Evolutionary conservation across 2,113 vertebrate genomes (phyloP).

Genomic region (Mesembrinibis cayennensis): DNA sequence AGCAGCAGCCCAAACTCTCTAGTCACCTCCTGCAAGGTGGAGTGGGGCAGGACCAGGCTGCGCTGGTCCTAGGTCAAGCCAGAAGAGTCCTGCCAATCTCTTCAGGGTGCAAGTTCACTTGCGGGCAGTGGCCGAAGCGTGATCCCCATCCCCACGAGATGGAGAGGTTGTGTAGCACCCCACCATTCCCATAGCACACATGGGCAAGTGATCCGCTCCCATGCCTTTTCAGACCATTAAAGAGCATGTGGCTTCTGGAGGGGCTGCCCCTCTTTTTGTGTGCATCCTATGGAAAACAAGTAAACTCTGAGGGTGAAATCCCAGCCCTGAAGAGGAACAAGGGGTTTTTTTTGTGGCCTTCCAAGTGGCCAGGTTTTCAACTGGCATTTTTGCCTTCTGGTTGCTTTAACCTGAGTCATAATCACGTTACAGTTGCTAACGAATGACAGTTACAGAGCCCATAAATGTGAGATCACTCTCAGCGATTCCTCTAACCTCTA

Average conservation of each 20-base stretch:
- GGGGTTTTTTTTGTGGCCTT: not conserved
- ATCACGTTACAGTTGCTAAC: not conserved
- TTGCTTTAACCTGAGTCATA: constrained; percentile 28
- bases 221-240: not conserved
- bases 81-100: not conserved
- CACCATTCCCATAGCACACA: not conserved
- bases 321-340: not conserved
- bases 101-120: not conserved
- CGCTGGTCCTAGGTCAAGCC: not conserved
- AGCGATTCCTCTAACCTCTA: constrained; percentile 38
- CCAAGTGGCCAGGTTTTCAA: not conserved
- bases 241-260: not conserved
- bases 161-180: not conserved
- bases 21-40: not conserved
- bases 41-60: not conserved
- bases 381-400: not conserved
- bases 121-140: not conserved
- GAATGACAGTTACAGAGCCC: not conserved
- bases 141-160: not conserved
- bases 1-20: not conserved
- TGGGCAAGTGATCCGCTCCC: not conserved
- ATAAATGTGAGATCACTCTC: constrained; percentile 27
- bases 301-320: not conserved
- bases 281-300: not conserved
- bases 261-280: not conserved